Percentiles rank a stretch among this genome's conserved stretches.
These are phyloP conservation scores for Liopterus haemorrhoidalis DNA, from an alignment of 2,888 invertebrate species.

Conservation along the genomic window DNA sequence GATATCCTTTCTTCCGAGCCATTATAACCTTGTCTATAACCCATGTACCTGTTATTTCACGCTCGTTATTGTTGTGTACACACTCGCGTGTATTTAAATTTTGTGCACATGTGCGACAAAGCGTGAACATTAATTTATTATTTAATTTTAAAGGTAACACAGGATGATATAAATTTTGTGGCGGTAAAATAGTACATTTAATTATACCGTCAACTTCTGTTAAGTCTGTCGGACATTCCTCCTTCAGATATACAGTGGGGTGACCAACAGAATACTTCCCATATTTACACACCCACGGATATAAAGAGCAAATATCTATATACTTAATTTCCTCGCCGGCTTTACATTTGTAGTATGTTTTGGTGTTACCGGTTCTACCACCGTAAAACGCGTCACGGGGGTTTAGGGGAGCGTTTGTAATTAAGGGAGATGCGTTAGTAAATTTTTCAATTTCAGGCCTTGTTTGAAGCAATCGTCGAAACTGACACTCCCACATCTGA, in stretches of 20 bases:
- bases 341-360: conserved; percentile 15
- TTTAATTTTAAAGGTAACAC: conserved; percentile 34
- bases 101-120: conserved; percentile 39
- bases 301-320: conserved; percentile 32
- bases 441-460: neutral
- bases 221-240: conserved; percentile 17
- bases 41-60: conserved; percentile 32
- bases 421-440: neutral
- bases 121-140: conserved; percentile 37
- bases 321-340: conserved; percentile 25
- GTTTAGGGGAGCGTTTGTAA: conserved; percentile 9
- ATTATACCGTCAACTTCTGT: conserved; percentile 2
- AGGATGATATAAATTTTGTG: conserved; percentile 30
- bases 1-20: conserved; percentile 37
- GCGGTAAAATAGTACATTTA: conserved; percentile 10
- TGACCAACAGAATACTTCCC: conserved; percentile 30
- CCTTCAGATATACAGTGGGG: conserved; percentile 29
- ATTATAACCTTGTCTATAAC: conserved; percentile 38
- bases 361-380: conserved; percentile 29
- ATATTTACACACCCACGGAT: conserved; percentile 33
- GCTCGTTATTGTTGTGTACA: conserved; percentile 35
- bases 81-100: conserved; percentile 33
- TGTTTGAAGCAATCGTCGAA: neutral
- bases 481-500: conserved; percentile 12
- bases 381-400: conserved; percentile 31